Evolutionary conservation across 2,888 invertebrate species (phyloP).

Genomic region (Pteria penguin): DNA sequence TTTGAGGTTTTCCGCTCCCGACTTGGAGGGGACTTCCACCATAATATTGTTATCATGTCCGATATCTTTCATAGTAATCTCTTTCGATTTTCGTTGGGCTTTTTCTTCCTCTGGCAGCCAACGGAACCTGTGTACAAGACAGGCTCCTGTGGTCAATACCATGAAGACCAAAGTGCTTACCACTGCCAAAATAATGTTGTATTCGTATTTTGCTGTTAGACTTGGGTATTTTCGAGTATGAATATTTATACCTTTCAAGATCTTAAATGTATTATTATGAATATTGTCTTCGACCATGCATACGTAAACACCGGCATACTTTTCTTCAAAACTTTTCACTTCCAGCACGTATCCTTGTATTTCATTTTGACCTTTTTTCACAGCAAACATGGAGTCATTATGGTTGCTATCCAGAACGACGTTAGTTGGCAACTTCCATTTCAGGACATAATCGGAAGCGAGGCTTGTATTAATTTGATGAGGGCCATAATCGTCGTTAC

Average conservation of each 20-base stretch:
- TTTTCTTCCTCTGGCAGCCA: constrained; percentile 40
- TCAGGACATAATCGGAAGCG: neutral
- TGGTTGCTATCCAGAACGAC: neutral
- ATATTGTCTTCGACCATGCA: neutral
- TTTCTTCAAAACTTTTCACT: neutral
- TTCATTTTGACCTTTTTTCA: neutral
- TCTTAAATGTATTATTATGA: neutral
- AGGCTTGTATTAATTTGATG: neutral
- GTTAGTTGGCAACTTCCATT: neutral
- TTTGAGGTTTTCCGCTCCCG: neutral
- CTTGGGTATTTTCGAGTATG: constrained; percentile 33
- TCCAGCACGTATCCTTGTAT: neutral
- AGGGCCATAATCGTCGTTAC: neutral
- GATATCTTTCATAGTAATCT: neutral
- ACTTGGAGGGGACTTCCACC: neutral
- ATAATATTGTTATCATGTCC: neutral
- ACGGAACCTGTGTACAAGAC: constrained; percentile 51
- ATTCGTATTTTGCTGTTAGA: constrained; percentile 49
- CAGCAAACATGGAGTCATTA: neutral
- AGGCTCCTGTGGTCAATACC: constrained; percentile 43
- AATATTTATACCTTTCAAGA: constrained; percentile 50
- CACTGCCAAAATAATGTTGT: constrained; percentile 55
- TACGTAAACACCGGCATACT: neutral
- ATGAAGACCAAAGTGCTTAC: constrained; percentile 55
- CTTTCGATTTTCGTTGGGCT: neutral